phyloP scores from a whole-genome alignment of 2,113 vertebrate species.

The Chaetodon auriga region DNA sequence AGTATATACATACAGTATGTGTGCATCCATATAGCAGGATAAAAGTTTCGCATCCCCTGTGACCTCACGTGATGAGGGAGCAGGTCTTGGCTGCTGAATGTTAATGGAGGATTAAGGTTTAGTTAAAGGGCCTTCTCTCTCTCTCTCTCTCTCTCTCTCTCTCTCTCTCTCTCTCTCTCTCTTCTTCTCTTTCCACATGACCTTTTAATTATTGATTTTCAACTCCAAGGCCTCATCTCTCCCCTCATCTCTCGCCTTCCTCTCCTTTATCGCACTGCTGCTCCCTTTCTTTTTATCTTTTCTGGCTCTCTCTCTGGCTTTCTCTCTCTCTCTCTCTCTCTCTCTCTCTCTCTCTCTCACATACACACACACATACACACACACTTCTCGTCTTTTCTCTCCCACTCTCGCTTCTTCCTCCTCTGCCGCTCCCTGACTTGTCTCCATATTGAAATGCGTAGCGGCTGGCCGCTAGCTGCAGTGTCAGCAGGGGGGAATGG shows the following conservation, averaged over 20 bases:
- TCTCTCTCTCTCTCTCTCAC: constrained; percentile 3
- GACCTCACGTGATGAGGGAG: constrained; percentile 49
- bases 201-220: constrained; percentile 82
- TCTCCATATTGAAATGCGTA: constrained; percentile 66
- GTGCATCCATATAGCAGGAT: background rate
- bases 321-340: background rate
- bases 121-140: constrained; percentile 13
- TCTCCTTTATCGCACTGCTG: constrained; percentile 7
- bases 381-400: background rate
- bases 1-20: background rate
- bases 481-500: constrained; percentile 72
- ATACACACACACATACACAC: background rate
- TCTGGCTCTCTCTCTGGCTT: background rate
- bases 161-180: constrained; percentile 5
- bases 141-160: constrained; percentile 24
- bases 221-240: constrained; percentile 44
- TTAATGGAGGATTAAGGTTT: constrained; percentile 58
- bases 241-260: constrained; percentile 42
- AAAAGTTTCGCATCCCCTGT: background rate
- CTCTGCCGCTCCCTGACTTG: constrained; percentile 39
- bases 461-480: constrained; percentile 67
- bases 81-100: constrained; percentile 43
- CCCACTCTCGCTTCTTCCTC: constrained; percentile 13
- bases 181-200: constrained; percentile 48
- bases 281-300: constrained; percentile 29